Evolutionary conservation across 1,140 invertebrate species (phyloP).

Genomic region (Akabosia matsudoensis): DNA sequence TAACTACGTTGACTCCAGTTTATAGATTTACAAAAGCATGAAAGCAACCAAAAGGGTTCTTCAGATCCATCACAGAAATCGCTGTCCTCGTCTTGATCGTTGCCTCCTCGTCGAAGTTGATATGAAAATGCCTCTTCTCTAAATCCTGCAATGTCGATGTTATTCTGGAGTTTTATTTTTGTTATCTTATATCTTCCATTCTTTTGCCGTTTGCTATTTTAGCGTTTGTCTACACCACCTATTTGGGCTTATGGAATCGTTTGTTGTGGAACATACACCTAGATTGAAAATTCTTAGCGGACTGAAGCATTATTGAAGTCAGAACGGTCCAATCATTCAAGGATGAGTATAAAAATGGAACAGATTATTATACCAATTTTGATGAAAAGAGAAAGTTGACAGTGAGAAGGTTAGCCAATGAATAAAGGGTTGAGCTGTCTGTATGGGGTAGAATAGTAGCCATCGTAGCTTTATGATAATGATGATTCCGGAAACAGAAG

Average conservation of each 20-base stretch:
- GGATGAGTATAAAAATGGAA: too few relatives aligned
- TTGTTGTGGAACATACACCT: too few relatives aligned
- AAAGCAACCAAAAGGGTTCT: not conserved
- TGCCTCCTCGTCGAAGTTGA: not conserved
- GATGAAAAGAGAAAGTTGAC: too few relatives aligned
- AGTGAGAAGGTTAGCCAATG: too few relatives aligned
- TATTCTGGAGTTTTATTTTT: not conserved
- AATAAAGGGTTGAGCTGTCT: too few relatives aligned
- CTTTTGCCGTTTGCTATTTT: not conserved
- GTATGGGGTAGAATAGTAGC: not conserved
- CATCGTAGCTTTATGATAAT: not conserved
- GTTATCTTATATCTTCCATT: conserved; percentile 8
- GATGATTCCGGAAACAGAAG: not conserved
- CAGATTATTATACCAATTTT: too few relatives aligned
- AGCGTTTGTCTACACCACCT: not conserved
- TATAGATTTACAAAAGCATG: not conserved
- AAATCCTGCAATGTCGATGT: not conserved
- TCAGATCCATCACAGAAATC: conserved; percentile 11
- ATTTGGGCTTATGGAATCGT: too few relatives aligned
- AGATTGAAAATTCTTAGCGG: too few relatives aligned
- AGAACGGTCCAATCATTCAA: too few relatives aligned
- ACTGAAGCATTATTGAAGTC: too few relatives aligned
- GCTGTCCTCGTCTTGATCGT: not conserved
- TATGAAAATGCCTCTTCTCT: not conserved
- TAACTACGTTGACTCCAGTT: not conserved